Evolutionary conservation across 2,797 vertebrate genomes (phyloP).

Genomic region (Bovichtus diacanthus): DNA sequence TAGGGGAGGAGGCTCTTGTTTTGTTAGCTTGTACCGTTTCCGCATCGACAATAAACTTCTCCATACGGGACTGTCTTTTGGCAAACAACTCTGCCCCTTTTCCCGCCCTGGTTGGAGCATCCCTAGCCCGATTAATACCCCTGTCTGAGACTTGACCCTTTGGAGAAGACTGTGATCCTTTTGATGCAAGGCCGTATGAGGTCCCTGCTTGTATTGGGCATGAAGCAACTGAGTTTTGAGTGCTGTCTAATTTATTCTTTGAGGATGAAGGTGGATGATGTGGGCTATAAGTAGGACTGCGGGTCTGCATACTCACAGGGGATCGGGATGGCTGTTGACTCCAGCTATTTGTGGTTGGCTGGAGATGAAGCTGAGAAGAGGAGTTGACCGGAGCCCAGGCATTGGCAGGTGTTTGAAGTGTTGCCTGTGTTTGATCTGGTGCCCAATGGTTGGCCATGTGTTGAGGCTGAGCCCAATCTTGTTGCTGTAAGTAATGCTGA

Average conservation of each 20-base stretch:
- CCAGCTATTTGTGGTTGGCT: slow-evolving; percentile 74
- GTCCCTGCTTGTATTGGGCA: slow-evolving; percentile 70
- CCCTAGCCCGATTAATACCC: slow-evolving; percentile 74
- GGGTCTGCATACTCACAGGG: slow-evolving; percentile 84
- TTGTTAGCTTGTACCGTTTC: slow-evolving; percentile 91
- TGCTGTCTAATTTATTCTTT: slow-evolving; percentile 68
- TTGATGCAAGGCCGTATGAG: slow-evolving; percentile 69
- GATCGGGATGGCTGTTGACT: slow-evolving; percentile 74
- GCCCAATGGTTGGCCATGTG: slow-evolving; percentile 72
- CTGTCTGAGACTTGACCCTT: slow-evolving; percentile 68
- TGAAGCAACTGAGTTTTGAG: slow-evolving; percentile 73
- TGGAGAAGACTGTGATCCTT: slow-evolving; percentile 77
- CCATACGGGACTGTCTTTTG: slow-evolving; percentile 94
- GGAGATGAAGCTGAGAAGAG: slow-evolving; percentile 74
- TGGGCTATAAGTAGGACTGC: slow-evolving; percentile 68
- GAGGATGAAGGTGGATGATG: slow-evolving; percentile 67
- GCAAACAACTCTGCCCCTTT: slow-evolving; percentile 95
- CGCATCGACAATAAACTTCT: slow-evolving; percentile 93
- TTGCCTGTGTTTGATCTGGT: slow-evolving; percentile 68
- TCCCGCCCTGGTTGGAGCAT: slow-evolving; percentile 88
- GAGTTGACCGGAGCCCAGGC: slow-evolving; percentile 65
- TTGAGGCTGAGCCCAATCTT: slow-evolving; percentile 69
- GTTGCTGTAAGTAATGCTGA: slow-evolving; percentile 70
- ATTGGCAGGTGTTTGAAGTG: slow-evolving; percentile 70
- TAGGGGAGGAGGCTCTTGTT: slow-evolving; percentile 88